Base-by-base conservation (phyloP, 2,888 invertebrate species). In the Ariolimax columbianus region DNA sequence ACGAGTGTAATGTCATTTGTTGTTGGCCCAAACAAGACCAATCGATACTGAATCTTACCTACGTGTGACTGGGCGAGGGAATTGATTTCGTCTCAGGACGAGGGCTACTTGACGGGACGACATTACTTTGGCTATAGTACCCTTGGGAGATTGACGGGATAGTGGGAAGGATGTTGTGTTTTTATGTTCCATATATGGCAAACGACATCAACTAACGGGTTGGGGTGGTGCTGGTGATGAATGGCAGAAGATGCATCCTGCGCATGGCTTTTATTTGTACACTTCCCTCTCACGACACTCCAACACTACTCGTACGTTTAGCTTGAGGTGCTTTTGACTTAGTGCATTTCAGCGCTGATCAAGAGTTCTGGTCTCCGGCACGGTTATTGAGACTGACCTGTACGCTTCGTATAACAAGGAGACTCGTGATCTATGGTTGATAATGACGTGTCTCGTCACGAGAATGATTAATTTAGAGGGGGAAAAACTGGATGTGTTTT, bases 1-100 rank as follows among this genome's bases (percentile, higher is more conserved):
- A 11, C 7, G 36, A 33, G 72, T 72, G 47, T 77, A 83, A 77
- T 77, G 83, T 83, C 47, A 83, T 83, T 83, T 77, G 83, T 66
- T 68, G 77, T 77, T 55, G 36, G 83, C 55, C 43, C 40, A 36
- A 43, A 68, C 68, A 36, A 23, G 55, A 6, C 77, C 77, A 77
- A 63, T 83, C 77, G 83, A 83, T 83, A 51, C 59, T 38, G 36
- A 68, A 63, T 66, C 66, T 77, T 77, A 77, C 73, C 47, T 77
- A 63, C 77, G 47, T 70, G 66, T 72, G 84, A 66, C 77, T 83
- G 77, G 83, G 51, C 68, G 51, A 55, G 40, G 51, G 23, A 75
- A 75, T 43, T 23, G 81, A 81, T 68, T 47, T 40, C 19, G 72
- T 81, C 40, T 40, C 51, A 36, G 23, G 14, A 47, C n/a, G 30